Evolutionary conservation across 1,140 invertebrate genomes (phyloP).

Genomic region (Lanistes nyassanus): DNA sequence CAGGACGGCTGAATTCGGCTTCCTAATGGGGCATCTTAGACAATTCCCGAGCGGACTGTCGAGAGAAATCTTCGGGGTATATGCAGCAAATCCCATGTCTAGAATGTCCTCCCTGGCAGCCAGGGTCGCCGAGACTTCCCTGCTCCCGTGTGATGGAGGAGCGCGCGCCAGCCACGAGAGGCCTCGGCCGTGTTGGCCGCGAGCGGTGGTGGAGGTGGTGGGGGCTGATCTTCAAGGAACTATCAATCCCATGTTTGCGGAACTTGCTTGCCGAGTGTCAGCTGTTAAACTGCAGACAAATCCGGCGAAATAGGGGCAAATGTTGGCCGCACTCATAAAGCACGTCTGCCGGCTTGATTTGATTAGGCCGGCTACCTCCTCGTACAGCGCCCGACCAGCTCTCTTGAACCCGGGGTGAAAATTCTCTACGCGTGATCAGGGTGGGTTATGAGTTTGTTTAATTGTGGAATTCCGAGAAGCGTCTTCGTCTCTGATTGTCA

Average conservation of each 20-base stretch:
- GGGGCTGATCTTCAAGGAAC: constrained; percentile 21
- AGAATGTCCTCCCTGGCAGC: too few relatives aligned
- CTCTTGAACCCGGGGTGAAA: background rate
- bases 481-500: too few relatives aligned
- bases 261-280: constrained; percentile 20
- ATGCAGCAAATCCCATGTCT: too few relatives aligned
- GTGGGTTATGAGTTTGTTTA: constrained; percentile 26
- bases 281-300: constrained; percentile 20
- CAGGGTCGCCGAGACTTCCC: too few relatives aligned
- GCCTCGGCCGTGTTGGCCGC: too few relatives aligned
- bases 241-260: constrained; percentile 28
- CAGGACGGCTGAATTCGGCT: too few relatives aligned
- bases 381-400: background rate
- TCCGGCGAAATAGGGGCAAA: constrained; percentile 17
- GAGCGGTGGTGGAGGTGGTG: too few relatives aligned
- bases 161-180: too few relatives aligned
- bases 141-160: too few relatives aligned
- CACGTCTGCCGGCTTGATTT: constrained; percentile 12
- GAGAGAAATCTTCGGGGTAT: too few relatives aligned
- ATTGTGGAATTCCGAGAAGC: background rate
- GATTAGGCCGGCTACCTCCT: constrained; percentile 22
- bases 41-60: too few relatives aligned
- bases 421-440: constrained; percentile 12
- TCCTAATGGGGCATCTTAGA: too few relatives aligned
- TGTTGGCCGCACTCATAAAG: constrained; percentile 8